A percentile compares a stretch with the other conserved stretches of the same genome.
Evolutionary conservation across 1,140 invertebrate species (phyloP).

Genomic region (Phortica variegata): DNA sequence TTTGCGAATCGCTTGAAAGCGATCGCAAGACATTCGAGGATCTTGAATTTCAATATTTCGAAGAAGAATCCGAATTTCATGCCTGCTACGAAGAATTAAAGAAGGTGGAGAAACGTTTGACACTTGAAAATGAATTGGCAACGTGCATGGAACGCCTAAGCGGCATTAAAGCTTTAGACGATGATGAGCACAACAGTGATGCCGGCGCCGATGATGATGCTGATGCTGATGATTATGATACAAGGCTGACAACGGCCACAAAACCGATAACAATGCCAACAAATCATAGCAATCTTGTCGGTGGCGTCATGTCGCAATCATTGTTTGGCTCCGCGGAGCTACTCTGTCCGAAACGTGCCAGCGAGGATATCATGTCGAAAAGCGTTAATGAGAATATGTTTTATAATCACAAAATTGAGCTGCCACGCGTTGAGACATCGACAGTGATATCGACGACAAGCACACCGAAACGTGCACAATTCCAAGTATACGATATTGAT

Average conservation of each 20-base stretch:
- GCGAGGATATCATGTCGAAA: slow-evolving; percentile 62
- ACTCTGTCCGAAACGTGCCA: slow-evolving; percentile 39
- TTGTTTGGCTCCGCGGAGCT: slow-evolving; percentile 52
- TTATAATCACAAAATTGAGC: slow-evolving; percentile 56
- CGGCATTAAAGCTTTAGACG: slow-evolving; percentile 17
- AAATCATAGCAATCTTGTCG: slow-evolving; percentile 25
- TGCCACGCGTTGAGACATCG: slow-evolving; percentile 12
- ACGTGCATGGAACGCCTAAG: slow-evolving; percentile 10
- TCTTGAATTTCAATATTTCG: slow-evolving; percentile 89
- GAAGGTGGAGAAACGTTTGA: slow-evolving; percentile 70
- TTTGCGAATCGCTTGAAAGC: slow-evolving; percentile 70
- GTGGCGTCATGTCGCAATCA: slow-evolving; percentile 55
- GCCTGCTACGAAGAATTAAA: slow-evolving; percentile 81
- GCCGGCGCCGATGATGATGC: slow-evolving; percentile 17
- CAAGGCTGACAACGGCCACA: slow-evolving; percentile 8
- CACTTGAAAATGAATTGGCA: slow-evolving; percentile 30
- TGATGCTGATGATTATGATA: slow-evolving; percentile 18
- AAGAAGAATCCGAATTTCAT: slow-evolving; percentile 82
- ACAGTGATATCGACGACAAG: slow-evolving; percentile 19
- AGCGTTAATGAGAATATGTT: slow-evolving; percentile 66
- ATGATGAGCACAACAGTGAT: slow-evolving; percentile 26
- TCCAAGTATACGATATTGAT: slow-evolving; percentile 35
- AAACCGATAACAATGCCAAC: background rate
- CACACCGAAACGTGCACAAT: slow-evolving; percentile 43
- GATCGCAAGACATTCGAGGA: slow-evolving; percentile 86